Evolutionary conservation across 2,113 vertebrate genomes (phyloP), one percentile per base, ranked within the genome.

Genomic region (Urocitellus parryii): DNA sequence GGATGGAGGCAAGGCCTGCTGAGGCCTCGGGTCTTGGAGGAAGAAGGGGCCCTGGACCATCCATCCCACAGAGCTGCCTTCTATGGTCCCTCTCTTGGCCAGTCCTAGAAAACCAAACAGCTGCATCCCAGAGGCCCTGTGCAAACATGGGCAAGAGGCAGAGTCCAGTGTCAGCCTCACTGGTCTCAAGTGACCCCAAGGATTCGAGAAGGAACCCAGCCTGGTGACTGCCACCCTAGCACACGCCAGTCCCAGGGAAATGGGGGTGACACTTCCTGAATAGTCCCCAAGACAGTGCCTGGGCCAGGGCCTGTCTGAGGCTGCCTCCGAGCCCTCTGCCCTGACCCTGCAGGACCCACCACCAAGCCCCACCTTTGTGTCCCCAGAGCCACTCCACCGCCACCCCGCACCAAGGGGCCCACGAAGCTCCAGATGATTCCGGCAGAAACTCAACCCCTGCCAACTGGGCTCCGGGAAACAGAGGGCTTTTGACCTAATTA

Each of bases 401-500:
- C n/a, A 63, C 32, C 51, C 63, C 65, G 0, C 0, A 0, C 51
- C n/a, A 4, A 20, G 42, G 56, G 77, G 6, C 37, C 82, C 12
- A 7, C 45, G n/a, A 58, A 80, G 27, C 2, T 87, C 96, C 96
- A 73, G 77, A 53, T 63, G 81, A 74, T 67, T 94, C 95, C 0
- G 6, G 91, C 88, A 84, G 92, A 88, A 94, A 90, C 12, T 16
- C 48, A 14, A 4, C 65, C 70, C 20, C 22, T 0, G 37, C 70
- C n/a, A 63, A 48, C 25, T 3, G 16, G 29, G 73, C 88, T 81
- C 17, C 2, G 53, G 53, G n/a, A 88, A 87, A 86, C 92, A 84
- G 92, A 83, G 58, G 78, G 51, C 90, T 80, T 95, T 90, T 51
- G 70, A 42, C 88, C 88, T 85, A 63, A 88, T 77, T 90, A 79